Conservation (phyloP, 2,113 vertebrate species). For the Macquaria australasica region DNA sequence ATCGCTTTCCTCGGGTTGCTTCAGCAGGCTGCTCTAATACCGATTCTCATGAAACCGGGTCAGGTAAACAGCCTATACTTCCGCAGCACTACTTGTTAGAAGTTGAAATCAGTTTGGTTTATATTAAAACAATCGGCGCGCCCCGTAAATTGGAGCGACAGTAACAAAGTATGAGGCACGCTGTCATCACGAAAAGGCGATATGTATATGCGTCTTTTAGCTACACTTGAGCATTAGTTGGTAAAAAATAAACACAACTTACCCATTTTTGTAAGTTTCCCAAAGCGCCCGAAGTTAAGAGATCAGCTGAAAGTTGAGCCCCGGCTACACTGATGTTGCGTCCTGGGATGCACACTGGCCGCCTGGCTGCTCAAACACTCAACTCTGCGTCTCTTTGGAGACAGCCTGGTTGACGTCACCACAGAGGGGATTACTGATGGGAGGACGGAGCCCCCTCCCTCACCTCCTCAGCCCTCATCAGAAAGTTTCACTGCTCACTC, state of each 20-base stretch:
- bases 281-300: constrained; percentile 49
- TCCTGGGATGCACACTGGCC: constrained; percentile 74
- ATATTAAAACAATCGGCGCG: constrained; percentile 7
- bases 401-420: constrained; percentile 79
- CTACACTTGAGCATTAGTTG: neutral
- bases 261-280: constrained; percentile 76
- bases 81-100: neutral
- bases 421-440: constrained; percentile 72
- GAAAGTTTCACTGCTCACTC: constrained; percentile 21
- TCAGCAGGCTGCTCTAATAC: constrained; percentile 61
- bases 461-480: constrained; percentile 6
- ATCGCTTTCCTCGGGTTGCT: constrained; percentile 76
- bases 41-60: constrained; percentile 61
- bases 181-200: constrained; percentile 3
- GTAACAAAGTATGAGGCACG: neutral
- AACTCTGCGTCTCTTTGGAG: constrained; percentile 68
- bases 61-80: constrained; percentile 40
- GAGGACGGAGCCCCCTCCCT: constrained; percentile 27
- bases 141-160: constrained; percentile 39
- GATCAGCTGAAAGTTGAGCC: constrained; percentile 64
- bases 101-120: neutral
- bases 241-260: constrained; percentile 8
- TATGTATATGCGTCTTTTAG: neutral
- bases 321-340: constrained; percentile 66
- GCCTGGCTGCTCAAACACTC: constrained; percentile 62